Evolutionary conservation across 2,113 vertebrate species (phyloP).

Genomic region (Collichthys lucidus): DNA sequence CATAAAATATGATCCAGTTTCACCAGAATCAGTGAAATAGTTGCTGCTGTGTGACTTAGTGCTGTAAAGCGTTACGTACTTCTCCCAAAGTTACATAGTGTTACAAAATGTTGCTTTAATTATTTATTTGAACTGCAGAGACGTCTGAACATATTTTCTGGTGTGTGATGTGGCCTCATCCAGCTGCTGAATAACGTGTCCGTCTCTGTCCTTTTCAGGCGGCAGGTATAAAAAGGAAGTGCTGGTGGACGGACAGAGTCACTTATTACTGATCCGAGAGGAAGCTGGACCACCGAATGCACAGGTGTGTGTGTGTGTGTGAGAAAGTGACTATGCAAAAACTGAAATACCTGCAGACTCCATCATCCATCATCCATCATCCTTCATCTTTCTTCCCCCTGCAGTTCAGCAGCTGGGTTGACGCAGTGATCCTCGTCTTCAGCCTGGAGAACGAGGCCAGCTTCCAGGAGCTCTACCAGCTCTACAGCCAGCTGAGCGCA

Average conservation of each 20-base stretch:
- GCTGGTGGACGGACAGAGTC: slow-evolving; percentile 92
- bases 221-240: slow-evolving; percentile 96
- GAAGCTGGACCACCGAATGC: slow-evolving; percentile 89
- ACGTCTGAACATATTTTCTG: not conserved
- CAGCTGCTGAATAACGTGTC: slow-evolving; percentile 17
- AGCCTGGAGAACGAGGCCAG: slow-evolving; percentile 96
- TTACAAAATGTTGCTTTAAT: too few species aligned
- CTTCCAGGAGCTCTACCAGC: slow-evolving; percentile 91
- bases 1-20: too few species aligned
- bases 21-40: too few species aligned
- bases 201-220: slow-evolving; percentile 78
- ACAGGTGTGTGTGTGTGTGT: slow-evolving; percentile 82
- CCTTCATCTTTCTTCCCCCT: not conserved
- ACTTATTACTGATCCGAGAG: slow-evolving; percentile 94
- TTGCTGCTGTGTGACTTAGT: too few species aligned
- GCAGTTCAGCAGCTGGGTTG: slow-evolving; percentile 95
- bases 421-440: slow-evolving; percentile 95
- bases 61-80: too few species aligned
- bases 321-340: not conserved
- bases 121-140: not conserved
- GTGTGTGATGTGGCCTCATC: not conserved
- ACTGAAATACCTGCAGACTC: not conserved
- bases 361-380: not conserved
- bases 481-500: slow-evolving; percentile 86
- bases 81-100: too few species aligned